Evolutionary conservation across 2,888 invertebrate species (phyloP), one percentile per base, ranked within the genome.

Genomic region (Anagyrus pseudococci): DNA sequence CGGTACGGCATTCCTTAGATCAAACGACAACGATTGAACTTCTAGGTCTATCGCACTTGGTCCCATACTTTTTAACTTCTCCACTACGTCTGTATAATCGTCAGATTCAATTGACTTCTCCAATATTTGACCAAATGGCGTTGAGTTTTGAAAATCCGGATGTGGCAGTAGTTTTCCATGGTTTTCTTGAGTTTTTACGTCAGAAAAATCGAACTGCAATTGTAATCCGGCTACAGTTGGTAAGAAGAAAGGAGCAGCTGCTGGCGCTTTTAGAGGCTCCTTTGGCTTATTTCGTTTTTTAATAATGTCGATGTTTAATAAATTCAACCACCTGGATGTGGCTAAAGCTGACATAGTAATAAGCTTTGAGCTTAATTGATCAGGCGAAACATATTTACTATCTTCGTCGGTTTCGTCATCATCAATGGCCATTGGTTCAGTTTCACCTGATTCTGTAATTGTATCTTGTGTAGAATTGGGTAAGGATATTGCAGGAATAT

Each of bases 221-320:
- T 92, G 89, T 19, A 96, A 83, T 1, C 93, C 91, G 0, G 94
- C 87, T 59, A 96, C 85, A 0, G 97, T 96, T 0, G 98, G 96
- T 54, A 98, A 83, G 79, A 99, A 98, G 84, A 99, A 99, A 0
- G 98, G 98, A 0, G 96, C 98, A 1, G 90, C 87, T 81, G 94
- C 93, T 0, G 93, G 91, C 1, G 87, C 86, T 74, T 93, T 93
- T 0, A 91, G 86, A 0, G 93, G 88, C 53, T 90, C 89, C 80
- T 89, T 93, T 0, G 98, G 96, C 76, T 94, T 97, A 79, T 98
- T 98, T 67, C 93, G 85, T 71, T 87, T 89, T 79, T 91, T 94
- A 1, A 98, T 92, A 0, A 92, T 81, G 70, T 96, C 95, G 58
- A 97, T 83, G 76, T 93, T 89, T 1, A 96, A 84, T 15, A 98